Evolutionary conservation across 2,888 invertebrate genomes (phyloP).

Genomic region (Drosophila histrio): DNA sequence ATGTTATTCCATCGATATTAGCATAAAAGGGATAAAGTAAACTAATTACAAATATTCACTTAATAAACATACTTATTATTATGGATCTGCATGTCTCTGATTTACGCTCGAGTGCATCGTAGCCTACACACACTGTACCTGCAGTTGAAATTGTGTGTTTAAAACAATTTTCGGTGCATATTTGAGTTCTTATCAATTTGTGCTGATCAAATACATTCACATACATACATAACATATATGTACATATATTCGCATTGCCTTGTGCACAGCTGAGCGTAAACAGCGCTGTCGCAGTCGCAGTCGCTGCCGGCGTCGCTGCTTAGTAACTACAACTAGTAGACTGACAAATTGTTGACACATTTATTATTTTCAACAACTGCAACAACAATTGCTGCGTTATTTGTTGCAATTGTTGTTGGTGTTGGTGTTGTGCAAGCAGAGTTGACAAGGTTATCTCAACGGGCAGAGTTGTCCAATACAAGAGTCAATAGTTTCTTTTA

Average conservation of each 20-base stretch:
- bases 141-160: neutral
- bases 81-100: neutral
- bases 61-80: neutral
- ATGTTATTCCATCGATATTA: too few species aligned
- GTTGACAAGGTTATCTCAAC: conserved; percentile 63
- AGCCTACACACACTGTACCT: neutral
- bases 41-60: neutral
- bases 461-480: conserved; percentile 42
- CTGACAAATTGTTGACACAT: conserved; percentile 70
- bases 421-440: conserved; percentile 44
- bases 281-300: conserved; percentile 13
- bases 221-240: neutral
- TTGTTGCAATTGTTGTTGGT: conserved; percentile 20
- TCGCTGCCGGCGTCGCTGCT: conserved; percentile 33
- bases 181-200: conserved; percentile 15
- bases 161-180: conserved; percentile 16
- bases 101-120: neutral
- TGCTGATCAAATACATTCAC: conserved; percentile 32
- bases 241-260: conserved; percentile 22
- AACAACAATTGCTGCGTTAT: conserved; percentile 20
- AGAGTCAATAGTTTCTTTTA: conserved; percentile 17
- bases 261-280: conserved; percentile 59
- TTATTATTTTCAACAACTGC: conserved; percentile 33
- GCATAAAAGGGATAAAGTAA: neutral
- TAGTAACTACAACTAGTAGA: conserved; percentile 64